phyloP scores from a whole-genome alignment of 2,797 vertebrate genomes.

The Manis crassicaudata region DNA sequence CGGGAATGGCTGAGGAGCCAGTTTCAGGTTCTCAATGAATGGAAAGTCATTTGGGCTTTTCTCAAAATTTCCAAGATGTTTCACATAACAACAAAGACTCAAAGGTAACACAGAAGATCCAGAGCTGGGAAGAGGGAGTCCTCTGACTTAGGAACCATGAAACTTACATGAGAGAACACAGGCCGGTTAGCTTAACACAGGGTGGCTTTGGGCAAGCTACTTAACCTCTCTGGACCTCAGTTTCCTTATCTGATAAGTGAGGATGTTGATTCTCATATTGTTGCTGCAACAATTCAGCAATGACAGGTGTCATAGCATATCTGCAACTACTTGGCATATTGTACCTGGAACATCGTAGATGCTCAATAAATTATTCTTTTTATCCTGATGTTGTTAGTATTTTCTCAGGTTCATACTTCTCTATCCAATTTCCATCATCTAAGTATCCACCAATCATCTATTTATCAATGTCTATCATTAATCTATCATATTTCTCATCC shows the following conservation, averaged over 20 bases:
- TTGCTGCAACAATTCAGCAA: background rate
- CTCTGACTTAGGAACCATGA: background rate
- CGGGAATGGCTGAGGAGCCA: background rate
- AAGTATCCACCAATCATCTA: background rate
- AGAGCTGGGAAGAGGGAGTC: background rate
- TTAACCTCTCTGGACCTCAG: background rate
- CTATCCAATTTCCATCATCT: no score
- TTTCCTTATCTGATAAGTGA: background rate
- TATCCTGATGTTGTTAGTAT: background rate
- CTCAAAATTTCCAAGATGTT: conserved; percentile 39
- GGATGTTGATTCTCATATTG: background rate
- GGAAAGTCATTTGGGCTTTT: background rate
- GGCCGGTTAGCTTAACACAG: no score
- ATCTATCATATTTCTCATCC: background rate
- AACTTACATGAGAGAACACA: background rate
- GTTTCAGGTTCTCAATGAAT: conserved; percentile 25
- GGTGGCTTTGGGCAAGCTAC: background rate
- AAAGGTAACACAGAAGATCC: background rate
- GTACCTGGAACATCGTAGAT: background rate
- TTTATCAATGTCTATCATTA: background rate
- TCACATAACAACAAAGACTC: conserved; percentile 30
- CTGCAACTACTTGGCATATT: background rate
- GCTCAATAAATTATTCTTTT: background rate
- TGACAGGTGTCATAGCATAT: fast-evolving
- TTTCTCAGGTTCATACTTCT: background rate